Conservation (phyloP, 2,797 vertebrate genomes). For the Limnodromus scolopaceus region DNA sequence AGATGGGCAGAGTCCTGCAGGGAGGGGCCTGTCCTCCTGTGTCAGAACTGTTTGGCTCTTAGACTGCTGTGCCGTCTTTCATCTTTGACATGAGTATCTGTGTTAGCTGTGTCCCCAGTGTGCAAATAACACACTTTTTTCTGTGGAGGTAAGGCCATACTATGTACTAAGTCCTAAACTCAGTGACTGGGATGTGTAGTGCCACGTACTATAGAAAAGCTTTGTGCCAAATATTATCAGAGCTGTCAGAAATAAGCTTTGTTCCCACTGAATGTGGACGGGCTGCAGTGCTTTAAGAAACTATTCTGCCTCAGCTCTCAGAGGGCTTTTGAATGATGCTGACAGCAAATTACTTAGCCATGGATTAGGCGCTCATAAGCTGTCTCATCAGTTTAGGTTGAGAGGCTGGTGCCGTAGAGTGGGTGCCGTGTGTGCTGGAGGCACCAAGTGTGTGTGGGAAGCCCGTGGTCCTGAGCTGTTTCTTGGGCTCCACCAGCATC, state of each 20-base stretch:
- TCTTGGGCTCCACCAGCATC: not conserved
- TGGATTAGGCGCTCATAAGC: not conserved
- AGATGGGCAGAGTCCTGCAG: not conserved
- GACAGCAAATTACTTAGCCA: not conserved
- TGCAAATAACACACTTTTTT: not conserved
- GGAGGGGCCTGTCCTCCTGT: not conserved
- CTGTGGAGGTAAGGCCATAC: not conserved
- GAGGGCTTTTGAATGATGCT: not conserved
- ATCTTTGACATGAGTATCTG: not conserved
- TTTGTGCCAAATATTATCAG: not conserved
- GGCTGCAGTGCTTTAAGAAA: not conserved
- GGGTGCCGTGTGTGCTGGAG: not conserved
- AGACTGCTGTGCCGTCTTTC: not conserved
- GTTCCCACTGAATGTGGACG: not conserved
- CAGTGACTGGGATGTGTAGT: not conserved
- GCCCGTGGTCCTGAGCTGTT: not conserved
- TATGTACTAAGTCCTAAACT: not conserved
- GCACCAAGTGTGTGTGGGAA: accelerated
- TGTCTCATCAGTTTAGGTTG: not conserved
- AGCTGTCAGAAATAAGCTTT: not conserved
- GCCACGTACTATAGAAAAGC: not conserved
- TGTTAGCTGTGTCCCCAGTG: not conserved
- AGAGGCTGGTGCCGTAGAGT: not conserved
- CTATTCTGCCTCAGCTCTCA: not conserved
- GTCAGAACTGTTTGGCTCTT: not conserved